Conservation (phyloP, 2,113 vertebrate species). For the Centropus unirufus region DNA sequence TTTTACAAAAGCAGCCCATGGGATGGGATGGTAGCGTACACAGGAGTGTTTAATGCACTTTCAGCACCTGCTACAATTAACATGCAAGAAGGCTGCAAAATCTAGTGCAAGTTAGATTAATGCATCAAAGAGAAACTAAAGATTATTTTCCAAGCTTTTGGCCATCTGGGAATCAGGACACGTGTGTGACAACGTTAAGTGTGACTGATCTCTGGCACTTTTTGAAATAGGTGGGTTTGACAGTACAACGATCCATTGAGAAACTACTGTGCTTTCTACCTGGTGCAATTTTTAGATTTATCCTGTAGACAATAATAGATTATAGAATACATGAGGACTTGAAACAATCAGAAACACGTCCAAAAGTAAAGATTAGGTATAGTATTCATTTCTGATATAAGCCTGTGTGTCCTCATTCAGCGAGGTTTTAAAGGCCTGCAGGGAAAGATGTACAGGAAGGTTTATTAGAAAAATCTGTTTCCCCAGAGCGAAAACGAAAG, state of each 20-base stretch:
- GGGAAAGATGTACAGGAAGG: background rate
- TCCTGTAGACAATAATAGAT: background rate
- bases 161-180: background rate
- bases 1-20: background rate
- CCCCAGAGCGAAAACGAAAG: background rate
- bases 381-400: background rate
- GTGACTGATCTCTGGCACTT: background rate
- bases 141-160: background rate
- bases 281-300: background rate
- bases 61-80: background rate
- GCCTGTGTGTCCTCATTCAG: background rate
- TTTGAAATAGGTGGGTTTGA: background rate
- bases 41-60: background rate
- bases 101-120: background rate
- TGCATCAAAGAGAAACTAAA: background rate
- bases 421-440: background rate
- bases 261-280: background rate
- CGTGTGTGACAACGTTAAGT: background rate
- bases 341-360: background rate
- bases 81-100: background rate
- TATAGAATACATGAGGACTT: background rate
- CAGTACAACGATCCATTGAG: background rate
- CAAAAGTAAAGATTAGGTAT: background rate
- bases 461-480: background rate
- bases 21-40: background rate